Evolutionary conservation across 2,113 vertebrate genomes (phyloP).

Genomic region (Lasiurus borealis): DNA sequence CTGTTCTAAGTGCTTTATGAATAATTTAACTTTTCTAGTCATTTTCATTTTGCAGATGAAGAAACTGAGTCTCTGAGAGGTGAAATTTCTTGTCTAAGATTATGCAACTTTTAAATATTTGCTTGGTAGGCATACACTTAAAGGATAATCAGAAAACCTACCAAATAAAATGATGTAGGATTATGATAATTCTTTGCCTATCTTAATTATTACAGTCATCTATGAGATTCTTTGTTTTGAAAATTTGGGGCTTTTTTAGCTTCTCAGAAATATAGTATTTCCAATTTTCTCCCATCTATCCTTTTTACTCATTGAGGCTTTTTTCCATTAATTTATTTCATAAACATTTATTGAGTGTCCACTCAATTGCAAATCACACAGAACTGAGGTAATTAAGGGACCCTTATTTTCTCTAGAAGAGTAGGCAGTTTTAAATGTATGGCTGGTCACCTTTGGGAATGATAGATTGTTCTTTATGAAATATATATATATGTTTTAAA

Average conservation of each 20-base stretch:
- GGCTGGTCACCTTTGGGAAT: not conserved
- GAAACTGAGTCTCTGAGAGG: not conserved
- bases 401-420: not conserved
- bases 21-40: not conserved
- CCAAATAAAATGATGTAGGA: not conserved
- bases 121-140: not conserved
- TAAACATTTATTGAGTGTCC: not conserved
- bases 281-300: not conserved
- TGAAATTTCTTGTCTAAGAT: not conserved
- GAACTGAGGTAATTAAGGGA: not conserved
- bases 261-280: not conserved
- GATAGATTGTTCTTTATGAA: not conserved
- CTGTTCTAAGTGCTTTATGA: not conserved
- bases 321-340: not conserved
- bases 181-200: not conserved
- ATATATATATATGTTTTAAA: not conserved
- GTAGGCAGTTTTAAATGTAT: not conserved
- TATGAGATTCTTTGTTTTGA: not conserved
- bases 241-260: constrained; percentile 12
- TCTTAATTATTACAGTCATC: not conserved
- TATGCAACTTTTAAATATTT: not conserved
- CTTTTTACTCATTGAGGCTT: not conserved
- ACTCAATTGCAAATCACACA: not conserved
- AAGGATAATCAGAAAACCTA: constrained; percentile 26
- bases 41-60: constrained; percentile 14